Evolutionary conservation across 2,888 invertebrate genomes (phyloP).

Genomic region (Rotaria sp.): DNA sequence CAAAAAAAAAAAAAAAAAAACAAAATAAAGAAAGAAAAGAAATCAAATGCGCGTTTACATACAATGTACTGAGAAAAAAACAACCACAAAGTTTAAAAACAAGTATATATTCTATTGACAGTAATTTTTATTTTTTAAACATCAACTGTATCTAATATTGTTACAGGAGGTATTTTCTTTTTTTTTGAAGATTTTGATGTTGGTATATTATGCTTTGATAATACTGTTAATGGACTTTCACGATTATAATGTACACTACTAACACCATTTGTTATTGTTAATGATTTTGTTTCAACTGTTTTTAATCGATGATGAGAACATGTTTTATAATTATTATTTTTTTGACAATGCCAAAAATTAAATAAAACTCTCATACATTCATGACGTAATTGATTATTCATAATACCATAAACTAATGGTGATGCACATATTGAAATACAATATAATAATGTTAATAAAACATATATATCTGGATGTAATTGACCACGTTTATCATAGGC

Average conservation of each 20-base stretch:
- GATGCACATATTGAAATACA: slow-evolving; percentile 36
- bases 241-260: too few species aligned
- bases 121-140: not conserved
- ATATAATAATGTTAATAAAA: slow-evolving; percentile 37
- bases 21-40: not conserved
- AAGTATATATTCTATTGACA: not conserved
- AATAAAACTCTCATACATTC: slow-evolving; percentile 31
- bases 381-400: slow-evolving; percentile 37
- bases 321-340: not conserved
- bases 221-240: not conserved
- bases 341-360: not conserved
- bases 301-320: not conserved
- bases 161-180: not conserved
- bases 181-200: not conserved
- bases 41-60: not conserved
- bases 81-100: not conserved
- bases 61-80: not conserved
- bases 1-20: not conserved
- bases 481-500: slow-evolving; percentile 30
- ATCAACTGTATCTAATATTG: not conserved
- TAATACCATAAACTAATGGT: slow-evolving; percentile 39
- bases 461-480: slow-evolving; percentile 40
- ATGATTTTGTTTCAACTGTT: not conserved
- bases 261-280: not conserved
- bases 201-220: not conserved